Base-by-base conservation (phyloP, 37 sponge, comb jelly and placozoan species). In the Sycon ciliatum region DNA sequence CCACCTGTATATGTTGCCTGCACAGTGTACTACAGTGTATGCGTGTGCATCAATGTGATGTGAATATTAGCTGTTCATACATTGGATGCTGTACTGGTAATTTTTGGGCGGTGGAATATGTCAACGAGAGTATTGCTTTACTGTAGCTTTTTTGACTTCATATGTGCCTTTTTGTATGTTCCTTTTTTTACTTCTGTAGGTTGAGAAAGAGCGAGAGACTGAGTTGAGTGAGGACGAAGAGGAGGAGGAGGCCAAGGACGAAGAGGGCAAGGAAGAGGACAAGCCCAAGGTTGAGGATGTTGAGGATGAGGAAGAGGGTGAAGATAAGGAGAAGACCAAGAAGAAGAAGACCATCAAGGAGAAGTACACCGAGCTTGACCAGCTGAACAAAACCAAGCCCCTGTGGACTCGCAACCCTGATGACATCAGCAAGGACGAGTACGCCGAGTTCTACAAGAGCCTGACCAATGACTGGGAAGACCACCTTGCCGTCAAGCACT, bases 391-490 rank as follows among this genome's bases (percentile, higher is more conserved):
- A 55, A 96, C 90, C 55, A 96, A 96, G 67, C 99, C 99, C 3
- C 80, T 96, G 42, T 96, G 99, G 99, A 96, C 93, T 22, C 80
- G 95, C 3, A 96, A 92, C 71, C 93, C 99, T 27, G 90, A 92
- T 65, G 99, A 96, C 73, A 96, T 96, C 78, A 86, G 72, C 11
- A 73, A 83, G 46, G 99, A 96, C 61, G 99, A 96, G 67, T 96
- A 96, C 74, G 99, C 90, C 16, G 90, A 89, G 52, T 96, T 96
- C 84, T 96, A 96, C 84, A 96, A 96, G 76, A 89, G 87, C n/a
- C 85, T 96, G 35, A 92, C 93, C 74, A 96, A 96, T 52, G 99
- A 96, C 76, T 96, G 99, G 99, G 99, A 96, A 52, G 94, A 96
- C 42, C 99, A 96, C 67, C 80, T 96, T 39, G 99, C 93, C 26